Conservation (phyloP, 2,797 vertebrate genomes). For the Miichthys miiuy region DNA sequence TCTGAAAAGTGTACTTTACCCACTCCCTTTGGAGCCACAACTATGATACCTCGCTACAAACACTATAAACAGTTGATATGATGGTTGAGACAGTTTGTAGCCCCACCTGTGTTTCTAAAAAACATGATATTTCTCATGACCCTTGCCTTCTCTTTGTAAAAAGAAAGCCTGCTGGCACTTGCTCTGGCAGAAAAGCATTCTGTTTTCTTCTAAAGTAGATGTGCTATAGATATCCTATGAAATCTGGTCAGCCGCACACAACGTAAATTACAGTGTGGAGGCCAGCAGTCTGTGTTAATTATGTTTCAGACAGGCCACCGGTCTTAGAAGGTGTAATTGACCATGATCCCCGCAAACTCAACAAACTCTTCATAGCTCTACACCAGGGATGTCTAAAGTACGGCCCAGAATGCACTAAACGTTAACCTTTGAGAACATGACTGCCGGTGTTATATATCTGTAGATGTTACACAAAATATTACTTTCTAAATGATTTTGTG, state of each 20-base stretch:
- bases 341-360: background rate
- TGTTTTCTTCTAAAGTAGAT: conserved; percentile 1
- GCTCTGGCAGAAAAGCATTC: conserved; percentile 1
- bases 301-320: background rate
- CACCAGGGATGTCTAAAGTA: no score
- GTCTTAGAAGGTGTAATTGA: background rate
- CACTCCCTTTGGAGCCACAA: conserved; percentile 33
- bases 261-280: conserved; percentile 16
- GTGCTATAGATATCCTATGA: background rate
- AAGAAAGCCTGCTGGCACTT: background rate
- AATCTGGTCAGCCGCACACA: background rate
- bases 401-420: no score
- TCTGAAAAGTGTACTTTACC: conserved; percentile 30
- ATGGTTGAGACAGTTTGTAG: conserved; percentile 40
- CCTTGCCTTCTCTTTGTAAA: conserved; percentile 5
- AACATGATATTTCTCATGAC: conserved; percentile 18
- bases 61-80: conserved; percentile 30
- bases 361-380: background rate
- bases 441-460: no score
- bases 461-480: no score
- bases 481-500: no score
- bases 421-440: no score
- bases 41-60: conserved; percentile 27
- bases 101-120: conserved; percentile 31
- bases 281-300: conserved; percentile 16